Evolutionary conservation across 2,888 invertebrate species (phyloP).

Genomic region (Leptopilina myrica): DNA sequence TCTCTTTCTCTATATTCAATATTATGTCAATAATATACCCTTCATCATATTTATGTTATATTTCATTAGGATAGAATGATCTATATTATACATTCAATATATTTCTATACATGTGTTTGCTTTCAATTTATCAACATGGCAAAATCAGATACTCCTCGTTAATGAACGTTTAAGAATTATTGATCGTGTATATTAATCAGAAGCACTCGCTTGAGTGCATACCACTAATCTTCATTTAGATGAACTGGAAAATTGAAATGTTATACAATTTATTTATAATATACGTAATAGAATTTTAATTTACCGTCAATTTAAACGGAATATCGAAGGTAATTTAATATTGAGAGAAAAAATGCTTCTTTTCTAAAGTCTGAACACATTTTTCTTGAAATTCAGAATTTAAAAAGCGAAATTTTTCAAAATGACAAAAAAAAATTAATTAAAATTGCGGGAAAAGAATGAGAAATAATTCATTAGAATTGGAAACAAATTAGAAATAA

Average conservation of each 20-base stretch:
- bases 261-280: background rate
- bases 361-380: no score
- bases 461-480: no score
- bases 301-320: no score
- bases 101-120: background rate
- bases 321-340: no score
- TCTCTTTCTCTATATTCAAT: no score
- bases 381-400: no score
- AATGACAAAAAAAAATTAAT: no score
- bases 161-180: conserved; percentile 13
- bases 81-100: background rate
- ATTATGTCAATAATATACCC: background rate
- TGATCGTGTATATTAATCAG: conserved; percentile 14
- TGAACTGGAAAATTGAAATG: background rate
- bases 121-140: background rate
- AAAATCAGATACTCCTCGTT: background rate
- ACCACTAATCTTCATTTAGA: background rate
- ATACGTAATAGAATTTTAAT: no score
- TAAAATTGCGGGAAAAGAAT: no score
- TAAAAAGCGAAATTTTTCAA: no score
- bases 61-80: conserved; percentile 19
- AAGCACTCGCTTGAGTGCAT: background rate
- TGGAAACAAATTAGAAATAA: no score
- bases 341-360: no score
- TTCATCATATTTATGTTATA: conserved; percentile 22